Evolutionary conservation across 2,888 invertebrate genomes (phyloP).

Genomic region (Agrilus mali): DNA sequence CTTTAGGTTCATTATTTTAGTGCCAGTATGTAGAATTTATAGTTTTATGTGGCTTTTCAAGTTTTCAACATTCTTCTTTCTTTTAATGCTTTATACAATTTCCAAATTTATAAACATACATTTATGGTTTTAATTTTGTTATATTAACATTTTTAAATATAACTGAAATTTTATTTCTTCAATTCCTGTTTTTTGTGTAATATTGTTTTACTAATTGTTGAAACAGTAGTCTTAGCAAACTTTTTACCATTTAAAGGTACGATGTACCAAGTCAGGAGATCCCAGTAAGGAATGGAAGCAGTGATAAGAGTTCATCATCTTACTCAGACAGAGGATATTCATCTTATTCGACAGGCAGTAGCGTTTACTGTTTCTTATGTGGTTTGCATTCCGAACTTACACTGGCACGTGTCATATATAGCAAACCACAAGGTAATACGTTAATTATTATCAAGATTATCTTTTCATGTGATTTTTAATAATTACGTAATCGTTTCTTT

Average conservation of each 20-base stretch:
- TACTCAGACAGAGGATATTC: conserved; percentile 58
- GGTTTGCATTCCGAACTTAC: conserved; percentile 80
- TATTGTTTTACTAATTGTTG: neutral
- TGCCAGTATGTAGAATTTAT: too few relatives aligned
- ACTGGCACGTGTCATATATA: conserved; percentile 67
- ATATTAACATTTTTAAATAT: neutral
- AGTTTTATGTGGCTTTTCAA: too few relatives aligned
- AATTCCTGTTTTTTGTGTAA: neutral
- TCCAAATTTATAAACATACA: too few relatives aligned
- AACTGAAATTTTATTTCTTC: conserved; percentile 3
- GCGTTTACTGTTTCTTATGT: conserved; percentile 82
- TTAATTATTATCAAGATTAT: too few relatives aligned
- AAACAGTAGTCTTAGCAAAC: conserved; percentile 3
- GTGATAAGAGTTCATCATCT: conserved; percentile 58
- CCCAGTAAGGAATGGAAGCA: conserved; percentile 35
- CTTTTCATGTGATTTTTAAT: too few relatives aligned
- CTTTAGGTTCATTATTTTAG: too few relatives aligned
- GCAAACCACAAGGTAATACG: conserved; percentile 37
- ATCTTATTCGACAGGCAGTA: conserved; percentile 58
- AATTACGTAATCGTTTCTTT: too few relatives aligned
- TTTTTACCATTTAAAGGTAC: conserved; percentile 42
- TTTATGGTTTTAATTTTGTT: too few relatives aligned
- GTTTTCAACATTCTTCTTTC: too few relatives aligned
- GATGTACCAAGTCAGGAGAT: conserved; percentile 41
- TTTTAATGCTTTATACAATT: too few relatives aligned